Evolutionary conservation across 2,113 vertebrate species (phyloP), one percentile per base, ranked within the genome.

Genomic region (Aptenodytes forsteri): DNA sequence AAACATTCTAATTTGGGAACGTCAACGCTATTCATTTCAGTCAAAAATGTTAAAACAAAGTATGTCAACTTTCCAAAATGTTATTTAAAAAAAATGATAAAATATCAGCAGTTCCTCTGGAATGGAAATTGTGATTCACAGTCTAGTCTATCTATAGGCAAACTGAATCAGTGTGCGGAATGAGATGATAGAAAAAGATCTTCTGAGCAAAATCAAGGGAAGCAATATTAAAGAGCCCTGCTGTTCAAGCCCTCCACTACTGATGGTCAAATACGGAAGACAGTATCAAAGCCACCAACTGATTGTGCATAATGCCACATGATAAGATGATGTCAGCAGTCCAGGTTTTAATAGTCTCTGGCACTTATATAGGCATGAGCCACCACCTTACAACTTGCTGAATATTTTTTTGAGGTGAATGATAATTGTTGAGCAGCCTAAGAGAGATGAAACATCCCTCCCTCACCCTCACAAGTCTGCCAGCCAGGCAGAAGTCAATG

Each of bases 1-100:
- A 70, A 92, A 55, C 18, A 54, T 50, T 73, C 36, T 88, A 62
- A 80, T 83, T 62, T 77, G 25, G 62, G 75, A 96, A 83, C 32
- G 88, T 47, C 32, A 81, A 73, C 47, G 58, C 38, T 65, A 36
- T 49, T 83, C 10, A 44, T 67, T 93, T 79, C 40, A 46, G 72
- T 50, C n/a, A 88, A 96, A 93, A 88, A 97, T 59, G 50, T 73
- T 80, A 65, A 83, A 90, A 54, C 2, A 87, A 95, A 95, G 42
- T 62, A 66, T 47, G 10, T 62, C 36, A 90, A 36, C 42, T 70
- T 86, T 77, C 75, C 40, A 83, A 85, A 52, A 36, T 1, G 3
- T 56, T 87, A 52, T 85, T 89, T 71, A 0, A 21, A 55, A n/a
- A 52, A 87, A 73, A n/a, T 0, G 0, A 13, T 58, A 32, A 87